Evolutionary conservation across 2,113 vertebrate genomes (phyloP), one percentile per base, ranked within the genome.

Genomic region (Rostratula benghalensis): DNA sequence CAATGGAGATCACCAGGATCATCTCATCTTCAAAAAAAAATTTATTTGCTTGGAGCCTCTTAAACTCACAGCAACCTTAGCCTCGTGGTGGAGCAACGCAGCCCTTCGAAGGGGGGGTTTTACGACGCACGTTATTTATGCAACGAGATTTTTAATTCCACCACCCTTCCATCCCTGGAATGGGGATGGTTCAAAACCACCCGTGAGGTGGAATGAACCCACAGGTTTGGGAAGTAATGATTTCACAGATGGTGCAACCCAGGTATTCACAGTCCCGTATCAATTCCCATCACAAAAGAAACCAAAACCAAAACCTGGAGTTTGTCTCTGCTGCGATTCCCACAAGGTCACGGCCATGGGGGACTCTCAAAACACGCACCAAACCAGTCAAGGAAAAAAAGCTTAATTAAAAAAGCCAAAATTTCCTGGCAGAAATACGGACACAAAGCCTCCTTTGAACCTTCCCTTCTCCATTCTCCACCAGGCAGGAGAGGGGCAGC

Each of bases 351-450:
- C 7, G 3, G 63, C n/a, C 90, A 53, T 5, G 4, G 8, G 31
- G 57, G 56, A 22, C 37, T 21, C 37, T 13, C 43, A 5, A 57
- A n/a, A 25, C 39, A 8, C 1, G 10, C 23, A 31, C 33, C 21
- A 12, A n/a, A 74, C 17, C 1, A 6, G 25, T 18, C 0, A 0
- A 39, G 56, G 48, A 83, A 30, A 27, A 41, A 76, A 70, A 2
- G 6, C 25, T 86, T 23, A 4, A 65, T 0, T 19, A n/a, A 28
- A 65, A 65, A 64, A 70, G 39, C 37, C 7, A 51, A 69, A 70
- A 33, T 2, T n/a, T 75, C 23, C 48, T 74, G 3, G 3, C 20
- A 31, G 43, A 45, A 69, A 51, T 13, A 13, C 0, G 1, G 41
- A 18, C 20, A 22, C 31, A 50, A 63, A 51, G 54, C 23, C 48